Base-by-base conservation (phyloP, 2,888 invertebrate species). In the Drosophila meridiana region DNA sequence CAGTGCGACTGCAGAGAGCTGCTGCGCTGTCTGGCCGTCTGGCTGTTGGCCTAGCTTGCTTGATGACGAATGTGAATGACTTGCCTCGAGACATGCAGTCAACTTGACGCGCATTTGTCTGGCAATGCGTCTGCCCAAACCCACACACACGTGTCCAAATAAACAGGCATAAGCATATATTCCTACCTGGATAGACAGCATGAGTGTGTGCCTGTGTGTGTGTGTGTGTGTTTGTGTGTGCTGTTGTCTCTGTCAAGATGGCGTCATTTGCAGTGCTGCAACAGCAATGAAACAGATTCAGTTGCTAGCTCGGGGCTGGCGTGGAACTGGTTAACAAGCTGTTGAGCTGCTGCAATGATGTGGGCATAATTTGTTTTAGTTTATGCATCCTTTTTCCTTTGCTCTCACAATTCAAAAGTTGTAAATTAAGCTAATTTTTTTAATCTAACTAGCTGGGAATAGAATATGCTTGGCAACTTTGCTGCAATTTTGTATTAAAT, bases 11-110 rank as follows among this genome's bases (percentile, higher is more conserved):
- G 55, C 57, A 73, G 58, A 56, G 63, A 53, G 60, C 55, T 47
- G 59, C 65, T 67, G 76, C 68, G 66, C 70, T 73, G 75, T 81
- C 80, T 77, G 80, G 64, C 67, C 65, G 47, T 70, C 80, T 77
- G 80, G 64, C 67, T 68, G 47, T 70, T 68, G 66, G 69, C 58
- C 69, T 40, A 73, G 40, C 80, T 76, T 70, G 36, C 63, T 73
- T 70, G 76, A 87, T 90, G 90, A 87, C 90, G 87, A 84, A 90
- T 89, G 86, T 90, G 90, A 87, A 89, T 88, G 89, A 87, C 89
- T 90, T 87, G 87, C 85, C 89, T 80, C 90, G 88, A 87, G 89
- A 83, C 82, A 80, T 85, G 85, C 83, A 87, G 88, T 87, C 88
- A 86, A 87, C 87, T 88, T 87, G 86, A 87, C 86, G 87, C 89